These are phyloP conservation scores for Catagonus wagneri DNA, from an alignment of 2,113 vertebrate species.

Conservation along the genomic window DNA sequence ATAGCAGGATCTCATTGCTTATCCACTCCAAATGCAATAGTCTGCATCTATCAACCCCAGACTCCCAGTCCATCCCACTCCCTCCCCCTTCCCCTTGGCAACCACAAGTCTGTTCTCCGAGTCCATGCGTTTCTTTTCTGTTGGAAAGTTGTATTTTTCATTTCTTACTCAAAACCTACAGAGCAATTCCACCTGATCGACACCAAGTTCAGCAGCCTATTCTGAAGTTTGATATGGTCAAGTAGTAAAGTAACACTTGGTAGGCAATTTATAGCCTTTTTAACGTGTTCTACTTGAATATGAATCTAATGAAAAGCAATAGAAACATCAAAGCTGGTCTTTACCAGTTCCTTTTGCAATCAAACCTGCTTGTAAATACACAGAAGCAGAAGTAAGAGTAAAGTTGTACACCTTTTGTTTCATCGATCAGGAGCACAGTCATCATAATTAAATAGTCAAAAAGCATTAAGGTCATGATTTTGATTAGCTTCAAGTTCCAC, in stretches of 20 bases:
- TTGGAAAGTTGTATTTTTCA: neutral
- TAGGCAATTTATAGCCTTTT: neutral
- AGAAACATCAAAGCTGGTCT: neutral
- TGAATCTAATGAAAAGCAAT: conserved; percentile 61
- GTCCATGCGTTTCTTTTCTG: too few relatives aligned
- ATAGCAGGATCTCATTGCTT: too few relatives aligned
- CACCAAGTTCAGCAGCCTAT: neutral
- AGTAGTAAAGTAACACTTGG: neutral
- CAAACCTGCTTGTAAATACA: neutral
- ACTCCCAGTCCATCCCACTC: too few relatives aligned
- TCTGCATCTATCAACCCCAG: too few relatives aligned
- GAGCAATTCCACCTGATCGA: neutral
- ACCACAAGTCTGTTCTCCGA: too few relatives aligned
- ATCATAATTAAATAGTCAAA: neutral
- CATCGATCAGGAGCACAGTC: neutral
- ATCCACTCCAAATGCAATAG: too few relatives aligned
- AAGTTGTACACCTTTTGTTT: neutral
- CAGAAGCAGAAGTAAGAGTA: neutral
- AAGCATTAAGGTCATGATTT: conserved; percentile 12
- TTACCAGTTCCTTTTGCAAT: neutral
- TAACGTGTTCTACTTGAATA: conserved; percentile 31
- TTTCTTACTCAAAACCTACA: conserved; percentile 39
- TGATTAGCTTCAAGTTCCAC: conserved; percentile 43
- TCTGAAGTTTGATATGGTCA: conserved; percentile 20
- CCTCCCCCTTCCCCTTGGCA: too few relatives aligned